phyloP scores from a whole-genome alignment of 2,113 vertebrate species.

The Stercorarius parasiticus region DNA sequence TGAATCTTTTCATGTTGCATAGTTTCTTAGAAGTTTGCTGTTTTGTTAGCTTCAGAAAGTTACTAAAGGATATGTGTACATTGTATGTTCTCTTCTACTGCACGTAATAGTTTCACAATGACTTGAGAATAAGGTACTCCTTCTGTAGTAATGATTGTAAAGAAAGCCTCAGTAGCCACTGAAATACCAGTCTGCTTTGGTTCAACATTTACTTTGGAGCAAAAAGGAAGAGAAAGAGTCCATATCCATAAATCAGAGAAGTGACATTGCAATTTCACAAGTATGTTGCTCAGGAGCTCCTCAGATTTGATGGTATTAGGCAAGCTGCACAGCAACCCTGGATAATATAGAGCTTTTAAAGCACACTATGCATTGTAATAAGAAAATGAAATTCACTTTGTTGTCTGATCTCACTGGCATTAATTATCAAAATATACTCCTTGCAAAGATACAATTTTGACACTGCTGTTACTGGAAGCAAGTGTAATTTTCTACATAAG shows the following conservation, averaged over 20 bases:
- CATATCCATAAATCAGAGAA: background rate
- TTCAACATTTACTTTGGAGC: background rate
- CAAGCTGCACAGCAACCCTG: background rate
- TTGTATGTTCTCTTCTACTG: background rate
- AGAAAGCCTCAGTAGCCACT: background rate
- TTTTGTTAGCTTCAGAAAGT: background rate
- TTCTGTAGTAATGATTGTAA: background rate
- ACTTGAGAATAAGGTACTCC: background rate
- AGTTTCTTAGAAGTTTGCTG: background rate
- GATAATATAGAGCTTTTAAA: background rate
- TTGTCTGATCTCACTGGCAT: background rate
- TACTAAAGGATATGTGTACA: background rate
- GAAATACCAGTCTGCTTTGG: background rate
- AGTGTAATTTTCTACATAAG: background rate
- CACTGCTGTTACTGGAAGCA: background rate
- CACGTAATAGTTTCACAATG: background rate
- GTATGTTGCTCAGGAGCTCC: background rate
- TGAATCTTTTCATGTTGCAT: background rate
- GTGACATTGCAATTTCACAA: background rate
- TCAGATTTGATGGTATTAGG: background rate
- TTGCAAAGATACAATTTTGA: background rate
- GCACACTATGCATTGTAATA: background rate
- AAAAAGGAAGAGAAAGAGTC: background rate
- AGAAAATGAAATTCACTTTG: background rate
- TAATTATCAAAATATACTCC: background rate